Conservation (phyloP, 2,113 vertebrate genomes). For the Phrynosoma platyrhinos region DNA sequence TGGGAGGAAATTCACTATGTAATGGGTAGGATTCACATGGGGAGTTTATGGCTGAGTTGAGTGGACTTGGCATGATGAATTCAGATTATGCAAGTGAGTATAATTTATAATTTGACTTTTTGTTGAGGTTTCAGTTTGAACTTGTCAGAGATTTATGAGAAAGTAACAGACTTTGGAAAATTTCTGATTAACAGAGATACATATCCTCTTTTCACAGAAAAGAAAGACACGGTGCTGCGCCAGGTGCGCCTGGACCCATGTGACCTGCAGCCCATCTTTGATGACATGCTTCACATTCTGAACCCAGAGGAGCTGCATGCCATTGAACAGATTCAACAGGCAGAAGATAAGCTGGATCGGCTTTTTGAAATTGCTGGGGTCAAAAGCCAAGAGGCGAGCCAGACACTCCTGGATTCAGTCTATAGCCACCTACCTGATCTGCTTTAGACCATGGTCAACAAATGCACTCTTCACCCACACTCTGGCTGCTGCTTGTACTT, state of each 20-base stretch:
- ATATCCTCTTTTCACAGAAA: constrained; percentile 80
- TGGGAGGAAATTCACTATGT: too few relatives aligned
- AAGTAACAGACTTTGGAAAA: background rate
- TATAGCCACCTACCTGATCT: constrained; percentile 97
- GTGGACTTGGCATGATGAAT: background rate
- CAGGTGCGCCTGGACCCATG: constrained; percentile 97
- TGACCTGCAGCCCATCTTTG: constrained; percentile 97
- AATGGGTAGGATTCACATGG: background rate
- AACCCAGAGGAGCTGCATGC: constrained; percentile 92
- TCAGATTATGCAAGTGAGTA: too few relatives aligned
- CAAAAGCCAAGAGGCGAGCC: constrained; percentile 98
- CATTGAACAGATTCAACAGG: constrained; percentile 91
- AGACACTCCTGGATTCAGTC: constrained; percentile 96
- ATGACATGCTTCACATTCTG: constrained; percentile 97
- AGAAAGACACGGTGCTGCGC: constrained; percentile 96
- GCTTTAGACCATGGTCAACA: constrained; percentile 76
- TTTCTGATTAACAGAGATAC: constrained; percentile 32
- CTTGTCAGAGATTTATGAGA: background rate
- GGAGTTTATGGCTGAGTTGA: background rate
- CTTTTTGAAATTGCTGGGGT: constrained; percentile 96
- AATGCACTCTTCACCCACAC: constrained; percentile 39
- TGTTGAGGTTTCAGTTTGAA: background rate
- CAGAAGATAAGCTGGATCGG: constrained; percentile 93
- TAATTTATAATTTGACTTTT: background rate
- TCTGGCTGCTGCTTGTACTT: constrained; percentile 67